Percentiles rank a stretch among this genome's conserved stretches.
Conservation (phyloP, 2,888 invertebrate species). For the Elysia crispata region DNA sequence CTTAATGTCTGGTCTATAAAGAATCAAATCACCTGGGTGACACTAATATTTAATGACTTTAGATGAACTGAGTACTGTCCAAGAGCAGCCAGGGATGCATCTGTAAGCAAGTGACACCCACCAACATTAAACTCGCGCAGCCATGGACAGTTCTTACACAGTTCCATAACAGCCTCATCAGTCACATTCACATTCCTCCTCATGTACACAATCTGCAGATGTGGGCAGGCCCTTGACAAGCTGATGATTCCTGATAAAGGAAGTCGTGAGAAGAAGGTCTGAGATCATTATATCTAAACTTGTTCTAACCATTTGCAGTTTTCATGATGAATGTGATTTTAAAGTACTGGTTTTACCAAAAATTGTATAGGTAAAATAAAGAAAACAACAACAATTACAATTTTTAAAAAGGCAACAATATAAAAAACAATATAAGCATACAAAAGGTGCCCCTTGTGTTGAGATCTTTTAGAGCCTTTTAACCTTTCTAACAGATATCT, state of each 20-base stretch:
- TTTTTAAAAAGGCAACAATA: no score
- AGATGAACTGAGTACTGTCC: constrained; percentile 66
- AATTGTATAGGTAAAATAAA: no score
- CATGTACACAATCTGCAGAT: constrained; percentile 71
- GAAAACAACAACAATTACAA: no score
- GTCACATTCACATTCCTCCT: constrained; percentile 70
- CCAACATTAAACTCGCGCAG: constrained; percentile 71
- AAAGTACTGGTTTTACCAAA: no score
- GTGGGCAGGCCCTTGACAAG: constrained; percentile 64
- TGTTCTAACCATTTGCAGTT: no score
- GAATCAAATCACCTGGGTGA: constrained; percentile 37
- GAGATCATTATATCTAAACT: neutral
- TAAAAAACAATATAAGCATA: no score
- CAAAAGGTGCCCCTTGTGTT: no score
- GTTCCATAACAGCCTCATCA: constrained; percentile 69
- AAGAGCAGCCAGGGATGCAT: constrained; percentile 64
- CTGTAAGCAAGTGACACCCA: constrained; percentile 70
- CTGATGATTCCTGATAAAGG: constrained; percentile 58
- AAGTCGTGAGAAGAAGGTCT: neutral
- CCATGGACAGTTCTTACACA: constrained; percentile 67
- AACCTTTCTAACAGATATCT: no score
- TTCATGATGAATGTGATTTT: no score
- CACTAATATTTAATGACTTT: constrained; percentile 59
- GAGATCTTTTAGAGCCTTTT: no score
- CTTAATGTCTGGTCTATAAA: no score